Percentiles rank a stretch among this genome's conserved stretches.
Evolutionary conservation across 2,113 vertebrate genomes (phyloP).

Genomic region (Pygoscelis antarcticus): DNA sequence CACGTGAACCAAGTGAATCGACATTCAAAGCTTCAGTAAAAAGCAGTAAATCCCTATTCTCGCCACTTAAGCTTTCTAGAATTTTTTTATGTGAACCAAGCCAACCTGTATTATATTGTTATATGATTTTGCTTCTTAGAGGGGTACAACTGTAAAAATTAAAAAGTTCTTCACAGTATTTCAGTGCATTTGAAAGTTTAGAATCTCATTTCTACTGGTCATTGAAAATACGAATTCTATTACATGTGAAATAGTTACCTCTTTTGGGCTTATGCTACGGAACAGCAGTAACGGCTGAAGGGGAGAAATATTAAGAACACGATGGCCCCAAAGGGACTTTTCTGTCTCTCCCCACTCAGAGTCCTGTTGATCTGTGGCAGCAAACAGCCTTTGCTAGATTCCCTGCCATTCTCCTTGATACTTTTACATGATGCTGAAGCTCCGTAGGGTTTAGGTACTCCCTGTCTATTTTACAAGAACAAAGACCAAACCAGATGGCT

Average conservation of each 20-base stretch:
- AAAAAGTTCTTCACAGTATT: background rate
- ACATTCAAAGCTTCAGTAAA: background rate
- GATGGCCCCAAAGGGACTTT: background rate
- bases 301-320: background rate
- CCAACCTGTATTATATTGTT: background rate
- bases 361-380: background rate
- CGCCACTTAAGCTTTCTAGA: background rate
- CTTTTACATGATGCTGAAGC: background rate
- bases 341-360: background rate
- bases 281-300: background rate
- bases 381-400: background rate
- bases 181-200: background rate
- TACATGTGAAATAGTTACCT: background rate
- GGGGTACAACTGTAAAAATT: background rate
- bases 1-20: background rate
- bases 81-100: background rate
- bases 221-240: background rate
- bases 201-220: background rate
- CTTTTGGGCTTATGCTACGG: background rate
- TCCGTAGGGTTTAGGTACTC: background rate
- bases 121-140: background rate
- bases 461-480: background rate
- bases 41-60: background rate
- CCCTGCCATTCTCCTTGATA: background rate
- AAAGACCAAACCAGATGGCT: background rate